These are phyloP conservation scores for Thera obeliscata DNA, from an alignment of 2,888 invertebrate genomes.

Conservation along the genomic window DNA sequence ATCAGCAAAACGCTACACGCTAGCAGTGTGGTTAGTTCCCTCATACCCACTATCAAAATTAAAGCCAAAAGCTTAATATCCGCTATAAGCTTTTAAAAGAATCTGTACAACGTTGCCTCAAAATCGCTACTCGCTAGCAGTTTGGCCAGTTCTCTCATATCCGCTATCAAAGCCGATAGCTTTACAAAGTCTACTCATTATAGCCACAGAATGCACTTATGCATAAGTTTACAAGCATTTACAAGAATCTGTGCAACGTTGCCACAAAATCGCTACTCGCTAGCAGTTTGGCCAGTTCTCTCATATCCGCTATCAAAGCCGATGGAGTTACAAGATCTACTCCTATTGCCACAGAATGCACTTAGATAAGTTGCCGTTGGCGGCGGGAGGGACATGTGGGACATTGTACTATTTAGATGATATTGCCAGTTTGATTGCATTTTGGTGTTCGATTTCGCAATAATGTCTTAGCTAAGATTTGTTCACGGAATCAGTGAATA, in stretches of 20 bases:
- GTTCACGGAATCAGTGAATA: neutral
- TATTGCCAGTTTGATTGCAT: conserved; percentile 28
- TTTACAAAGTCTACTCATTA: conserved; percentile 34
- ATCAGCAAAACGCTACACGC: no score
- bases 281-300: conserved; percentile 12
- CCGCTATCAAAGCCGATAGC: conserved; percentile 35
- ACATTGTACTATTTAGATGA: conserved; percentile 23
- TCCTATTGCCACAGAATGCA: conserved; percentile 37
- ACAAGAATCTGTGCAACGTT: no score
- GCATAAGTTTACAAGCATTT: conserved; percentile 1
- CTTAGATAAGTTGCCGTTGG: conserved; percentile 35
- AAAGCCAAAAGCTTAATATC: no score
- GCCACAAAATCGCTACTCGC: conserved; percentile 7
- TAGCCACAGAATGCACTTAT: conserved; percentile 38
- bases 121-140: conserved; percentile 15
- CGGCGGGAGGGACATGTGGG: conserved; percentile 24
- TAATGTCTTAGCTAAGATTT: conserved; percentile 1
- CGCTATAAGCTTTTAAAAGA: no score
- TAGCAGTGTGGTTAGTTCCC: no score
- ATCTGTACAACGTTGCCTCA: no score
- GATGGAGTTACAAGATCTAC: conserved; percentile 36
- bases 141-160: conserved; percentile 25
- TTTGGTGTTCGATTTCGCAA: conserved; percentile 18
- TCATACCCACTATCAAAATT: no score
- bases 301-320: conserved; percentile 38